Evolutionary conservation across 2,797 vertebrate genomes (phyloP).

Genomic region (Nasua narica): DNA sequence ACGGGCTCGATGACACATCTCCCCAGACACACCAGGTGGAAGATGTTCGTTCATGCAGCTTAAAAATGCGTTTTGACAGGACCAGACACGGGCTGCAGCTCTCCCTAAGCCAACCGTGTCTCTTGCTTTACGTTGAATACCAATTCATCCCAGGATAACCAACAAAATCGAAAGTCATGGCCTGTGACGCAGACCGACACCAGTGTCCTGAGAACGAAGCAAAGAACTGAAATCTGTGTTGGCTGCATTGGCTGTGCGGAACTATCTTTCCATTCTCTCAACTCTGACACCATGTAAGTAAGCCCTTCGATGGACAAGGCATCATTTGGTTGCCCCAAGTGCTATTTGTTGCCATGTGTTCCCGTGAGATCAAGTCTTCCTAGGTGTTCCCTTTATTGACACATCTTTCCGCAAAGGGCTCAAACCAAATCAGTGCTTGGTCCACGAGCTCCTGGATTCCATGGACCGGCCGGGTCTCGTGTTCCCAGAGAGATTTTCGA

Average conservation of each 20-base stretch:
- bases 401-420: not conserved
- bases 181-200: rapidly evolving
- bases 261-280: not conserved
- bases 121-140: rapidly evolving
- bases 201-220: rapidly evolving
- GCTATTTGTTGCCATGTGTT: rapidly evolving
- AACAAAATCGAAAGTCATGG: not conserved
- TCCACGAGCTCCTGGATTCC: too few relatives aligned
- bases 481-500: not conserved
- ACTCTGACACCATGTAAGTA: too few relatives aligned
- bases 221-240: not conserved
- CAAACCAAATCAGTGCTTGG: too few relatives aligned
- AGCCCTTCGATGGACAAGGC: rapidly evolving
- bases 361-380: rapidly evolving
- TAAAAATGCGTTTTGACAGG: too few relatives aligned
- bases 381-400: rapidly evolving
- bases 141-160: not conserved
- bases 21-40: rapidly evolving
- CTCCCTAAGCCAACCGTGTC: not conserved
- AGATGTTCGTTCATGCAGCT: not conserved
- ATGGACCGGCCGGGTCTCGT: rapidly evolving
- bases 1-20: not conserved
- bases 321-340: rapidly evolving
- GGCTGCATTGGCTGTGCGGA: not conserved
- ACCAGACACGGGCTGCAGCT: not conserved